Evolutionary conservation across 2,888 invertebrate species (phyloP).

Genomic region (Villa cingulata): DNA sequence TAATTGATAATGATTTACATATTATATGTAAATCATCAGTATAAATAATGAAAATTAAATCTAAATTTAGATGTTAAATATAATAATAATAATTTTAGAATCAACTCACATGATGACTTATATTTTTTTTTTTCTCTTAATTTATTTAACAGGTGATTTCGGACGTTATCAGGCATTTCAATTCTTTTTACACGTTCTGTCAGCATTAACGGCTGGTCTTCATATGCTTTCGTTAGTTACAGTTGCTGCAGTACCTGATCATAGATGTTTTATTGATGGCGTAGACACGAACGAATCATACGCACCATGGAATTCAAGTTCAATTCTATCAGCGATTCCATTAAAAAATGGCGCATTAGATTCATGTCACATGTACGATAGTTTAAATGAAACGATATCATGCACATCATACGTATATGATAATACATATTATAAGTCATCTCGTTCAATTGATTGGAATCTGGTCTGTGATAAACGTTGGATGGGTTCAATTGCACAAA

Average conservation of each 20-base stretch:
- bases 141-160: constrained; percentile 51
- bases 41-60: no score
- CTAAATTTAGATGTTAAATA: no score
- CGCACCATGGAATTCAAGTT: constrained; percentile 42
- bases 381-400: constrained; percentile 30
- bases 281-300: constrained; percentile 41
- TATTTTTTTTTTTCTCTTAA: not conserved
- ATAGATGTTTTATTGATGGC: constrained; percentile 40
- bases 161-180: constrained; percentile 70
- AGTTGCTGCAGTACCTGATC: constrained; percentile 58
- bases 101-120: no score
- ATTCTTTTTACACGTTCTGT: constrained; percentile 60
- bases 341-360: constrained; percentile 45
- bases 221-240: constrained; percentile 72
- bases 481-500: constrained; percentile 69
- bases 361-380: constrained; percentile 44
- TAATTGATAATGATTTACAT: no score
- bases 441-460: constrained; percentile 69
- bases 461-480: constrained; percentile 66
- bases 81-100: no score
- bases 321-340: constrained; percentile 44
- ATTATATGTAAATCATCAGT: no score
- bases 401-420: constrained; percentile 58
- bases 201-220: constrained; percentile 64
- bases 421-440: constrained; percentile 54